Conservation (phyloP, 2,113 vertebrate species). For the Triplophysa rosa region DNA sequence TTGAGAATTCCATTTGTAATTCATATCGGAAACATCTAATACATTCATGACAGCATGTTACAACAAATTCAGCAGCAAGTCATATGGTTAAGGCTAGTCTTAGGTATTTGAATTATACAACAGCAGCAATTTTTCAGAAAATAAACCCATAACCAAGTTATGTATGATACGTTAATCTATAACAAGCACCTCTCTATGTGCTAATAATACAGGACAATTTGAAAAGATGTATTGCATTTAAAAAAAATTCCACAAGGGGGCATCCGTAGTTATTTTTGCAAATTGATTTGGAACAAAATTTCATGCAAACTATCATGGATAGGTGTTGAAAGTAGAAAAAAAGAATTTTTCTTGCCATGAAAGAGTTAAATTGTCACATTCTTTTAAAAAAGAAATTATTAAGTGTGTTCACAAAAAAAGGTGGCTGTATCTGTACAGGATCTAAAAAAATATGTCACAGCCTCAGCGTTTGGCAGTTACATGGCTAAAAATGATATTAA, state of each 20-base stretch:
- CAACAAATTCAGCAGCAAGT: too few species aligned
- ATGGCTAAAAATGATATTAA: neutral
- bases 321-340: neutral
- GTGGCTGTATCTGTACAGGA: neutral
- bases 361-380: neutral
- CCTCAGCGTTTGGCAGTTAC: neutral
- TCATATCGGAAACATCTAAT: neutral
- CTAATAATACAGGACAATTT: too few species aligned
- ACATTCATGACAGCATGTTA: too few species aligned
- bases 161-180: too few species aligned
- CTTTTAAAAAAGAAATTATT: neutral
- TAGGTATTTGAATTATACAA: too few species aligned
- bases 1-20: neutral
- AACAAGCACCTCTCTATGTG: too few species aligned
- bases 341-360: neutral
- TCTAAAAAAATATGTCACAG: neutral
- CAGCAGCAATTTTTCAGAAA: too few species aligned
- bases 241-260: neutral
- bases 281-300: neutral
- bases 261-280: neutral
- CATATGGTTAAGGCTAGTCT: too few species aligned
- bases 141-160: too few species aligned
- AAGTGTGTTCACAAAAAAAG: neutral
- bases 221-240: too few species aligned
- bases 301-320: neutral